Evolutionary conservation across 2,888 invertebrate genomes (phyloP), one percentile per base, ranked within the genome.

Genomic region (Hirtodrosophila duncani): DNA sequence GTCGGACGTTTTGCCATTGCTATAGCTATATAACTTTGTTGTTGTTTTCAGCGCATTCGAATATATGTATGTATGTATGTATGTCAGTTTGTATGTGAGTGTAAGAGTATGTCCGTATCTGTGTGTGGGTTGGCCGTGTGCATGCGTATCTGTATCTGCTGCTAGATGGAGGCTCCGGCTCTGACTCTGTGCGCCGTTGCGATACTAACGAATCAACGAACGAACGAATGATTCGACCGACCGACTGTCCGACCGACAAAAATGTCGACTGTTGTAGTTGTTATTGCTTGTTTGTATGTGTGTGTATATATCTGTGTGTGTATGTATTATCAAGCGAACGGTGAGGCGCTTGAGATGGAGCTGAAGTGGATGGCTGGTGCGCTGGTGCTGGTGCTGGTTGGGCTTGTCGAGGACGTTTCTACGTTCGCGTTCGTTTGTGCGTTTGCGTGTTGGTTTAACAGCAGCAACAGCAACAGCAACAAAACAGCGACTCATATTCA

Each of bases 401-500:
- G 63, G 77, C 68, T 77, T 60, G 77, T 80, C 80, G 80, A 71
- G 71, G 71, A 79, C 71, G 71, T 79, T 71, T 50, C 68, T 65
- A 65, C 53, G 67, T 60, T 43, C 46, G 59, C 39, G 24, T 46
- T 38, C 37, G 38, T 11, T 48, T 20, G 50, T 39, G 51, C 30
- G 50, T 43, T 55, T 52, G 23, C 31, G 26, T 39, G 45, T 51
- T 65, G 44, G 51, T 55, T 60, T 44, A 69, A 57, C 57, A 57
- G 48, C 60, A 57, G 41, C 75, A 66, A 67, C 44, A 49, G 46
- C 67, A 60, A 45, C 67, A 45, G 21, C 38, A 18, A 3, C 17
- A 71, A 80, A 69, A 78, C n/a, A n/a, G n/a, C n/a, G n/a, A n/a
- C 69, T 78, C 78, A 60, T 77, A 80, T 77, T 59, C 69, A 66